phyloP scores from a whole-genome alignment of 2,797 vertebrate species.

The Pangasius djambal region DNA sequence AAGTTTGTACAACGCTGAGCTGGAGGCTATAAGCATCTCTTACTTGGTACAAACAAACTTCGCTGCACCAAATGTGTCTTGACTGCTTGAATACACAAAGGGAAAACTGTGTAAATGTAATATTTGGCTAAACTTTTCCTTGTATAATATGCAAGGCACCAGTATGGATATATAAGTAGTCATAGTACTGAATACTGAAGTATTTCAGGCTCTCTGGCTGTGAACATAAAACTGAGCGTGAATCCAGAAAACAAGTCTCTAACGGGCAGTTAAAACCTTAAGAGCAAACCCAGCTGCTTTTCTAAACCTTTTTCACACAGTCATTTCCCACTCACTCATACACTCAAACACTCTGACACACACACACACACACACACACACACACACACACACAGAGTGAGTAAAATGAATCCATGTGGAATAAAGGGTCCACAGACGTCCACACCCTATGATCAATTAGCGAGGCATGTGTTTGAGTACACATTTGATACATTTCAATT shows the following conservation, averaged over 20 bases:
- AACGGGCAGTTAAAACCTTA: constrained; percentile 22
- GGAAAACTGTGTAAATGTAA: not conserved
- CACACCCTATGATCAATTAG: constrained; percentile 73
- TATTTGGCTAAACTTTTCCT: not conserved
- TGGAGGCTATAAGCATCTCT: not conserved
- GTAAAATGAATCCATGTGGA: constrained; percentile 65
- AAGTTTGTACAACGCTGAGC: not conserved
- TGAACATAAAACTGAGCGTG: constrained; percentile 11
- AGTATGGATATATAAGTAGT: not conserved
- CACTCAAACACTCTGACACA: constrained; percentile 50
- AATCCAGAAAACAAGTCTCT: constrained; percentile 28
- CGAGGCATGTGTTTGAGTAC: constrained; percentile 61
- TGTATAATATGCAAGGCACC: not conserved
- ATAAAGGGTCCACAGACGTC: constrained; percentile 60
- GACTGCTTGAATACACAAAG: not conserved
- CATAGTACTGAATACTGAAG: not conserved
- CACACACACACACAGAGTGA: constrained; percentile 51
- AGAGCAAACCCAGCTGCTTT: constrained; percentile 49
- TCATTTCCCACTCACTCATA: constrained; percentile 6
- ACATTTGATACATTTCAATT: constrained; percentile 51
- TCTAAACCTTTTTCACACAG: not conserved
- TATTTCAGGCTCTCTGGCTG: not conserved
- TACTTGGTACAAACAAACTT: not conserved
- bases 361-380: constrained; percentile 65
- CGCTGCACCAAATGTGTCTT: not conserved